Conservation (phyloP, 1,140 invertebrate genomes). For the Calephelis virginiensis region DNA sequence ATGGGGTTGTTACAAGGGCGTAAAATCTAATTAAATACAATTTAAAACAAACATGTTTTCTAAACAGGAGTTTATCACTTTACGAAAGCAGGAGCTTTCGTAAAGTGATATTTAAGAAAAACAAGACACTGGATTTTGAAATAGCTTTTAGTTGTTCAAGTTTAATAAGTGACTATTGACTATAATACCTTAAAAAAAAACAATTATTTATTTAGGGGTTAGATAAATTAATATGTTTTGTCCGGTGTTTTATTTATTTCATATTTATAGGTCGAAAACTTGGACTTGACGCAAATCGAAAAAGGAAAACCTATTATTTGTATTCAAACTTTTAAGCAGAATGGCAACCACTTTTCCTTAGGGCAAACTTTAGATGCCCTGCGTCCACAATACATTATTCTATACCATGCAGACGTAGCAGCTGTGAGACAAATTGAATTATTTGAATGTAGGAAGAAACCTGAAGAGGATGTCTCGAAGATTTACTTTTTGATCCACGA, state of each 20-base stretch:
- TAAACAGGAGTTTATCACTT: too few species aligned
- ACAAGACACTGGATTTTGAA: too few species aligned
- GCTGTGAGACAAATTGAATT: slow-evolving; percentile 94
- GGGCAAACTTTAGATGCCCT: slow-evolving; percentile 83
- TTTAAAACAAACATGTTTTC: too few species aligned
- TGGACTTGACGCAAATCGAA: slow-evolving; percentile 81
- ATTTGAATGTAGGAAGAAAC: slow-evolving; percentile 85
- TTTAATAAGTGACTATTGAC: too few species aligned
- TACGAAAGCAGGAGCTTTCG: too few species aligned
- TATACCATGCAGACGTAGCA: slow-evolving; percentile 94
- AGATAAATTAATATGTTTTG: neutral
- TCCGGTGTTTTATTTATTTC: neutral
- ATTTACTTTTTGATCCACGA: slow-evolving; percentile 95
- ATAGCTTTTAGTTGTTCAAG: too few species aligned
- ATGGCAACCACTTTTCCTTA: slow-evolving; percentile 84
- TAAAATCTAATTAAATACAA: too few species aligned
- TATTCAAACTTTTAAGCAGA: slow-evolving; percentile 87
- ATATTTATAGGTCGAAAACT: slow-evolving; percentile 79
- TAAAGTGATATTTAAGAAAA: too few species aligned
- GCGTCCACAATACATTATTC: slow-evolving; percentile 90
- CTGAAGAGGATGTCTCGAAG: slow-evolving; percentile 79
- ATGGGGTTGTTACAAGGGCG: too few species aligned
- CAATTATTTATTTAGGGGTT: too few species aligned
- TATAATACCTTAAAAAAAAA: too few species aligned
- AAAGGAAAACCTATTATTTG: slow-evolving; percentile 82